These are phyloP conservation scores for Pristiophorus japonicus DNA, from an alignment of 2,113 vertebrate genomes.

Conservation along the genomic window DNA sequence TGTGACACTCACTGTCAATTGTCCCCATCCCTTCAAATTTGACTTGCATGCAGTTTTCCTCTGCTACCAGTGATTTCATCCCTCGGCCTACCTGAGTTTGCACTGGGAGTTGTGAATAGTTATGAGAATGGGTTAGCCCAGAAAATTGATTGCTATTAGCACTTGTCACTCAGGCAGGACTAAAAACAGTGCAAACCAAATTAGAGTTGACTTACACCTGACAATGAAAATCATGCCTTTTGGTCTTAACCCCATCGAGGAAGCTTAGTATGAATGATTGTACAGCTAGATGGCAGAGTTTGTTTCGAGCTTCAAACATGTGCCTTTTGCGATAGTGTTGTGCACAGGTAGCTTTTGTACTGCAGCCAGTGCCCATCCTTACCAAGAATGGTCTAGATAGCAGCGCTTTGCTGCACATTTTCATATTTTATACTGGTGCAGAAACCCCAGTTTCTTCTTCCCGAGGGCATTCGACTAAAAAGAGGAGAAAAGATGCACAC, in stretches of 20 bases:
- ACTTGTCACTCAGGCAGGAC: background rate
- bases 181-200: background rate
- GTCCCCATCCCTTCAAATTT: background rate
- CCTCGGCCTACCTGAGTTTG: background rate
- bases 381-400: background rate
- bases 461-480: no score
- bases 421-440: background rate
- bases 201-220: background rate
- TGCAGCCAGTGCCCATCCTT: background rate
- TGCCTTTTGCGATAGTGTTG: background rate
- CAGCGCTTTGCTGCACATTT: background rate
- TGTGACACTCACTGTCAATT: background rate
- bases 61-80: background rate
- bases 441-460: no score
- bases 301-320: background rate
- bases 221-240: background rate
- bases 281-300: background rate
- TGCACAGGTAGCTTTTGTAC: background rate
- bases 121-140: background rate
- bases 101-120: background rate
- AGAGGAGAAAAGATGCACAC: no score
- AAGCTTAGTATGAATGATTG: background rate
- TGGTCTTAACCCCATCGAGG: background rate
- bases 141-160: background rate
- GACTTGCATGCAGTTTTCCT: background rate